Percentiles rank a stretch among this genome's conserved stretches.
Conservation (phyloP, 2,888 invertebrate species). For the Cheilosia soror region DNA sequence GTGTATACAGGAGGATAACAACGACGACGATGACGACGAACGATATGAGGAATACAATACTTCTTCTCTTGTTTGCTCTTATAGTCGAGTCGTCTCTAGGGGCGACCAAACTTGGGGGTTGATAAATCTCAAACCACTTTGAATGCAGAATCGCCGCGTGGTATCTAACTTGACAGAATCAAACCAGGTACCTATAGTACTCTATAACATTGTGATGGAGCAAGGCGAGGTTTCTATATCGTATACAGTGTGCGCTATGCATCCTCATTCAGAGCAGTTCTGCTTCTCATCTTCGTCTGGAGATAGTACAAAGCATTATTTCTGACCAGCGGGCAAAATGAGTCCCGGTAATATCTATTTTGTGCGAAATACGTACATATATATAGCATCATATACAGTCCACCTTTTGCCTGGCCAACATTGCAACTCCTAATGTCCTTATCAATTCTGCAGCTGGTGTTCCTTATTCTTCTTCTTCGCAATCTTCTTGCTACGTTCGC, state of each 20-base stretch:
- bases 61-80: constrained; percentile 51
- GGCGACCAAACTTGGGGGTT: constrained; percentile 16
- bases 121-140: constrained; percentile 45
- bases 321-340: constrained; percentile 54
- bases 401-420: constrained; percentile 62
- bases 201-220: constrained; percentile 19
- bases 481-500: constrained; percentile 38
- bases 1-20: constrained; percentile 45
- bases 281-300: constrained; percentile 60
- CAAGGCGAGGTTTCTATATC: constrained; percentile 25
- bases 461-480: constrained; percentile 70
- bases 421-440: constrained; percentile 69
- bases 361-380: constrained; percentile 21
- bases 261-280: constrained; percentile 26
- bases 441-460: constrained; percentile 72
- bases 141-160: constrained; percentile 57
- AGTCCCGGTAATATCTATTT: constrained; percentile 48
- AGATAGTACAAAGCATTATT: constrained; percentile 60
- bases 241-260: constrained; percentile 29
- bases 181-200: constrained; percentile 39
- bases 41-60: constrained; percentile 62
- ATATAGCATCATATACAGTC: constrained; percentile 35
- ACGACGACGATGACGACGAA: constrained; percentile 40
- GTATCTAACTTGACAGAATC: constrained; percentile 66
- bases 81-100: constrained; percentile 32